Base-by-base conservation (phyloP, 2,888 invertebrate genomes). In the Drosophila antonietae region DNA sequence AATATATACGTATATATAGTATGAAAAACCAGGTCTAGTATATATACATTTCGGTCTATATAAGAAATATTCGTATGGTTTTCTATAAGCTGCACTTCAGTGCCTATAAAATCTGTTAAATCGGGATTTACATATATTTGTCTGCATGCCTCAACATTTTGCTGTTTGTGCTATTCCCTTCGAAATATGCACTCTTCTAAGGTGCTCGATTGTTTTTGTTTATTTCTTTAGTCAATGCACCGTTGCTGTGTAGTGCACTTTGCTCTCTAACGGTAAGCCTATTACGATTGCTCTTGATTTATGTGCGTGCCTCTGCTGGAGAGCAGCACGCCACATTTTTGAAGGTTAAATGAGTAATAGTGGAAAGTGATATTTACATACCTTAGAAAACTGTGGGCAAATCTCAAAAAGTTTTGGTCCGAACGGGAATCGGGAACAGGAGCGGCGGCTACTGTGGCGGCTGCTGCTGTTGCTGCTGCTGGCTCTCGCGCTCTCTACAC, bases 121-220 rank as follows among this genome's bases (percentile, higher is more conserved):
- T 64, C 23, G n/a, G 35, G 37, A 14, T 57, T 61, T 51, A 35
- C 46, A 52, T 51, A 35, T 43, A 52, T 53, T 64, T 31, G 15
- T 53, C 52, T 64, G 57, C 39, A 73, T 80, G 69, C 87, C 83
- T 72, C 89, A 83, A 83, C 81, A 88, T 63, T 83, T 83, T 75
- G 67, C 28, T 49, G 75, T 88, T 75, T 86, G 73, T 47, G 73
- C 64, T 66, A 51, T 69, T 46, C 47, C 14, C 8, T n/a, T n/a
- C 14, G 18, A 69, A 64, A 58, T 39, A 37, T 23, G 20, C 18
- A 60, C 56, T 52, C 18, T 61, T 67, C 52, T 47, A 10, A 18
- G 46, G 14, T 18, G 33, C 15, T 52, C 10, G 23, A 14, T 46
- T 65, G 55, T 53, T 78, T 56, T 81, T 81, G 84, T 78, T 75